These are phyloP conservation scores for Ciconia maguari DNA, from an alignment of 2,113 vertebrate species.

Conservation along the genomic window DNA sequence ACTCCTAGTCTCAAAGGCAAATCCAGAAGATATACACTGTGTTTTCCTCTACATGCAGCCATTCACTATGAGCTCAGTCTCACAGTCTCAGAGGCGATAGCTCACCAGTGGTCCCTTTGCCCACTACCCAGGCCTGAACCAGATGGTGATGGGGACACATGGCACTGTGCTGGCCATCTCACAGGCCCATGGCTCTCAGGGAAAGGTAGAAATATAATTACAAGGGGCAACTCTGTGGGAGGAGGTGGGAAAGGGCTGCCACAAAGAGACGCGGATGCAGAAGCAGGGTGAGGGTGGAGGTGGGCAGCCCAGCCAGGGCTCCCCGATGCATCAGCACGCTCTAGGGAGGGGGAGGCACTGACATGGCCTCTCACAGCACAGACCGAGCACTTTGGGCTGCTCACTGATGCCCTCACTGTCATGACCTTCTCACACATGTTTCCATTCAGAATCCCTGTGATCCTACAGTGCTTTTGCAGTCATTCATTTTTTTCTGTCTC, in stretches of 20 bases:
- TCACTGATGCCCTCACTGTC: background rate
- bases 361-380: background rate
- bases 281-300: background rate
- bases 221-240: background rate
- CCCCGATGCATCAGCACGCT: fast-evolving
- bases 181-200: background rate
- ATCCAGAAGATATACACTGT: background rate
- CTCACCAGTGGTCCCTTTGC: background rate
- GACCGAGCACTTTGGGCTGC: background rate
- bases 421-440: background rate
- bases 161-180: background rate
- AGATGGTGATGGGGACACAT: background rate
- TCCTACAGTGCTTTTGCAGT: background rate
- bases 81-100: background rate
- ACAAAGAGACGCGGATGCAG: background rate
- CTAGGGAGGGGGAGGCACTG: too few species aligned
- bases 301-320: background rate
- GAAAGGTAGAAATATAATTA: background rate
- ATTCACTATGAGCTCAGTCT: background rate
- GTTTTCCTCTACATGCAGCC: background rate
- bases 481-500: background rate
- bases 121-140: background rate
- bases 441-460: background rate
- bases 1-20: background rate
- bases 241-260: background rate